Conservation (phyloP, 2,888 invertebrate genomes). For the Tenthredo scrophulariae region DNA sequence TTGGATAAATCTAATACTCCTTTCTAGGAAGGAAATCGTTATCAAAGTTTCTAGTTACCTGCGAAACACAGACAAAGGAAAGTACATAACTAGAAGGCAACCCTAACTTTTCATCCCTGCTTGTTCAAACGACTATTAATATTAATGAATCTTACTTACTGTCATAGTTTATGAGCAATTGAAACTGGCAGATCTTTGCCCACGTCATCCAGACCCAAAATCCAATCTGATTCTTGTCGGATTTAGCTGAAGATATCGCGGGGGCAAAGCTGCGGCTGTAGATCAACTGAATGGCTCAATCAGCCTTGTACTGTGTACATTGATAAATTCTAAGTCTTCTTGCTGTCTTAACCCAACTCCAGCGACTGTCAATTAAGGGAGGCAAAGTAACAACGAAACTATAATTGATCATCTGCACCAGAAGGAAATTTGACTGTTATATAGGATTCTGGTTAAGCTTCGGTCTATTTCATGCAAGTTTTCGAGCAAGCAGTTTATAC, state of each 20-base stretch:
- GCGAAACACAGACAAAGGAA: neutral
- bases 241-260: slow-evolving; percentile 10
- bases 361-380: neutral
- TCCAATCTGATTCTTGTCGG: neutral
- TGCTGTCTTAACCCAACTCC: slow-evolving; percentile 3
- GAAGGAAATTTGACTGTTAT: neutral
- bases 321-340: slow-evolving; percentile 16
- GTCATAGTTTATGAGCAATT: neutral
- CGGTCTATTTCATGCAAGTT: neutral
- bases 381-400: slow-evolving; percentile 18
- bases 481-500: neutral
- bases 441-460: neutral
- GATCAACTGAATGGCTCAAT: slow-evolving; percentile 41
- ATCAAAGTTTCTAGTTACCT: slow-evolving; percentile 18
- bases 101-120: neutral
- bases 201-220: neutral
- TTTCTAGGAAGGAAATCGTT: slow-evolving; percentile 35
- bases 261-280: neutral
- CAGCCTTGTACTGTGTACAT: slow-evolving; percentile 1
- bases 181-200: neutral
- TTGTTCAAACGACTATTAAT: neutral
- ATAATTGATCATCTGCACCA: neutral
- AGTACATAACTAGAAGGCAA: neutral
- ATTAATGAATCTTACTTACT: neutral
- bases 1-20: slow-evolving; percentile 12